Conservation (phyloP, 2,888 invertebrate genomes). For the Drosophila sordidapex region DNA sequence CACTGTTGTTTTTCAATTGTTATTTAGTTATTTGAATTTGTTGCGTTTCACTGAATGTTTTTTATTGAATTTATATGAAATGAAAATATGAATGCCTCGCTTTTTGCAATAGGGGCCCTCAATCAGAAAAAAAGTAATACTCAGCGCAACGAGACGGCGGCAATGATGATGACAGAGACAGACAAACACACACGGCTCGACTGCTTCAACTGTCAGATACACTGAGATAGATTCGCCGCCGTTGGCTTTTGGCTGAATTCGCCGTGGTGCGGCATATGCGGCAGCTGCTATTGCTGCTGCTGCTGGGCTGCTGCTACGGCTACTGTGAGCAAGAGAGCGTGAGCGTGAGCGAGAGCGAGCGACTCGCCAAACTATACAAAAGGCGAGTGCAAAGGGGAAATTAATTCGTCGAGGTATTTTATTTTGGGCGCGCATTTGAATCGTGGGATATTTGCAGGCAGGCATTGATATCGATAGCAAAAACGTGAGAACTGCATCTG, state of each 20-base stretch:
- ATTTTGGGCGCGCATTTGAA: conserved; percentile 51
- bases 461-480: conserved; percentile 27
- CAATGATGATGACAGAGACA: conserved; percentile 71
- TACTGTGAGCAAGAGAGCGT: conserved; percentile 28
- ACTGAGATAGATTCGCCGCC: conserved; percentile 60
- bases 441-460: conserved; percentile 23
- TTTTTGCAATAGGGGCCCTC: conserved; percentile 67
- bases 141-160: conserved; percentile 67
- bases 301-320: conserved; percentile 52
- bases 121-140: conserved; percentile 75
- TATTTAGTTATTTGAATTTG: conserved; percentile 7
- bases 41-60: conserved; percentile 41
- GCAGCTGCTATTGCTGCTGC: conserved; percentile 60
- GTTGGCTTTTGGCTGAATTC: conserved; percentile 51
- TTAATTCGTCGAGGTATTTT: conserved; percentile 46
- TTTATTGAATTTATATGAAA: conserved; percentile 45
- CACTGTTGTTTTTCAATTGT: conserved; percentile 25
- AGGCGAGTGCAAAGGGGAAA: conserved; percentile 70
- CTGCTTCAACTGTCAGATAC: conserved; percentile 61
- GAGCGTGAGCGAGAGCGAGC: conserved; percentile 34
- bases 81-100: conserved; percentile 54
- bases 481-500: not conserved
- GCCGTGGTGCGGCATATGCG: conserved; percentile 67
- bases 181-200: conserved; percentile 57
- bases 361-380: conserved; percentile 56